Evolutionary conservation across 1,140 invertebrate species (phyloP).

Genomic region (Rhagoletis pomonella): DNA sequence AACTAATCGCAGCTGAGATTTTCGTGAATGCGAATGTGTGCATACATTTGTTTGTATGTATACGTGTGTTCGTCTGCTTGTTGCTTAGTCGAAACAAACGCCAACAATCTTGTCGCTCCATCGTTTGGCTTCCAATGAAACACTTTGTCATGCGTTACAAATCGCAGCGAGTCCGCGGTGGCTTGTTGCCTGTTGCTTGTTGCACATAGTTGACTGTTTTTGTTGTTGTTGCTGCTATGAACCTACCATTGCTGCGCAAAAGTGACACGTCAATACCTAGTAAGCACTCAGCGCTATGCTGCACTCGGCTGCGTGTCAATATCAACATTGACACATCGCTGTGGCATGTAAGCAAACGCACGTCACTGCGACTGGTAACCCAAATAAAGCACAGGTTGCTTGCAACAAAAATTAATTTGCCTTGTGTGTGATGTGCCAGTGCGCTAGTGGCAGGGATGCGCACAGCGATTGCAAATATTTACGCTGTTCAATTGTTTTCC

Average conservation of each 20-base stretch:
- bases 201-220: not conserved
- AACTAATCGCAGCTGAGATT: constrained; percentile 28
- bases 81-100: not conserved
- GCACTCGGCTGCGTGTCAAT: constrained; percentile 10
- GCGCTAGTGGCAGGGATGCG: constrained; percentile 40
- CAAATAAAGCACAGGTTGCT: constrained; percentile 45
- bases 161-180: not conserved
- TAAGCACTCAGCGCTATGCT: not conserved
- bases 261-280: constrained; percentile 29
- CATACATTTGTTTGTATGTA: not conserved
- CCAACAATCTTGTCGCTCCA: constrained; percentile 41
- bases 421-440: not conserved
- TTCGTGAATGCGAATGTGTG: constrained; percentile 28
- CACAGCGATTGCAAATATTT: constrained; percentile 21
- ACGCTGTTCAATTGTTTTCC: not conserved
- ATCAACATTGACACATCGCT: constrained; percentile 40
- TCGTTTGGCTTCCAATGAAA: constrained; percentile 37
- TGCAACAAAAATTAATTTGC: constrained; percentile 50
- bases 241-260: not conserved
- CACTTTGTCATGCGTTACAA: constrained; percentile 48
- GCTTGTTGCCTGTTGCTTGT: not conserved
- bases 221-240: not conserved
- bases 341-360: not conserved
- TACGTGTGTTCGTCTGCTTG: not conserved
- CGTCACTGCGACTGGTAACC: constrained; percentile 13